Evolutionary conservation across 2,888 invertebrate genomes (phyloP).

Genomic region (Drosophila prostipennis): DNA sequence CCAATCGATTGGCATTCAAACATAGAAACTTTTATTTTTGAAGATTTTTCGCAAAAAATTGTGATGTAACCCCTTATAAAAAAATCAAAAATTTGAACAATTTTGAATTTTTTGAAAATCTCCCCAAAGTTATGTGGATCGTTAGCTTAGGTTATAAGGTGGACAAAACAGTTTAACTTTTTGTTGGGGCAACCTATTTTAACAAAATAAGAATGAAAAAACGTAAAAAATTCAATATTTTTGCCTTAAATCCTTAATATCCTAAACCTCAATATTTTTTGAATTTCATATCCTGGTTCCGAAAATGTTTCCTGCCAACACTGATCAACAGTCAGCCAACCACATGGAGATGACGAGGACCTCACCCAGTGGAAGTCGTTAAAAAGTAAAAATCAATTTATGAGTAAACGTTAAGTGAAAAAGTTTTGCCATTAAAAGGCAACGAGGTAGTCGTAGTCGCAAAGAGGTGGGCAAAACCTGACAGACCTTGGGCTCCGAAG

Average conservation of each 20-base stretch:
- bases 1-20: no score
- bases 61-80: no score
- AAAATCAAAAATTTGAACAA: background rate
- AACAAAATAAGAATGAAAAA: no score
- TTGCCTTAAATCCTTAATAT: background rate
- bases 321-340: conserved; percentile 6
- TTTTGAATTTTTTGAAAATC: no score
- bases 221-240: no score
- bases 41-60: no score
- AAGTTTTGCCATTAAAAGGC: conserved; percentile 73
- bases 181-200: no score
- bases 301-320: background rate
- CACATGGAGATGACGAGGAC: conserved; percentile 17
- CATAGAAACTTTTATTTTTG: no score
- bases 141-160: no score
- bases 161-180: no score
- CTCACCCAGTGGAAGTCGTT: conserved; percentile 61
- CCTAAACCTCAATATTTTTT: background rate
- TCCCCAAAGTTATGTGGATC: no score
- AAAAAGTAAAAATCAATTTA: conserved; percentile 81
- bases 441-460: conserved; percentile 17
- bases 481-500: conserved; percentile 50
- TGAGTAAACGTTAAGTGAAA: conserved; percentile 78
- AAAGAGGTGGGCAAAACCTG: conserved; percentile 33
- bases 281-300: no score